These are phyloP conservation scores for Triplophysa siluroides DNA, from an alignment of 2,113 vertebrate species.

Conservation along the genomic window DNA sequence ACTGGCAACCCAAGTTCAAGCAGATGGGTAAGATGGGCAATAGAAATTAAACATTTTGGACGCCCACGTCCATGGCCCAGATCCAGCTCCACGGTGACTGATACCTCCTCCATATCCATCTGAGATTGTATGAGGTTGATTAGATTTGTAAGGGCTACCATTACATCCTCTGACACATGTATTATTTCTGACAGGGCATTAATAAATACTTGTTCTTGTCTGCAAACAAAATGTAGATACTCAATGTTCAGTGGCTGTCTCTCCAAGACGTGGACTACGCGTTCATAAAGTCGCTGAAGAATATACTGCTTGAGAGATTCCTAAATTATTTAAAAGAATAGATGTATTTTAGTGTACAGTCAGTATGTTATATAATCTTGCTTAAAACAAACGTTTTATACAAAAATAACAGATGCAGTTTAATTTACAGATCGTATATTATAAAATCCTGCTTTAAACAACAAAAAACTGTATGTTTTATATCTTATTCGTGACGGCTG, in stretches of 20 bases:
- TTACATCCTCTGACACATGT: not conserved
- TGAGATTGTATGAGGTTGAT: not conserved
- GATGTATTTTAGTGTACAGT: no score
- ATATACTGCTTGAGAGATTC: not conserved
- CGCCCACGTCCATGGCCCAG: not conserved
- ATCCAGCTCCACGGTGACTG: not conserved
- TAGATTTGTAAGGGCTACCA: conserved; percentile 5
- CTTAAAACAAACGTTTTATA: no score
- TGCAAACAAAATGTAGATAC: not conserved
- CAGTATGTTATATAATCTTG: no score
- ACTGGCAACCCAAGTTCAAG: not conserved
- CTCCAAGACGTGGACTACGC: not conserved
- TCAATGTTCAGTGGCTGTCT: conserved; percentile 13
- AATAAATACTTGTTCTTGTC: conserved; percentile 10
- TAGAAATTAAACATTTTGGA: not conserved
- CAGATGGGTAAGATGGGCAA: not conserved
- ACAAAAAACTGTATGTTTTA: no score
- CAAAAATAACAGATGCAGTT: no score
- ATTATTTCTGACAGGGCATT: not conserved
- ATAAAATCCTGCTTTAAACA: no score
- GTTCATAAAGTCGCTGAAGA: no score
- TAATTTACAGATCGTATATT: no score
- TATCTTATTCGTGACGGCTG: no score
- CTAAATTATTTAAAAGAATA: not conserved
- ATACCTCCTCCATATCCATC: not conserved